A percentile compares a stretch with the other conserved stretches of the same genome.
Evolutionary conservation across 1,140 invertebrate species (phyloP).

Genomic region (Drosophila kikkawai): DNA sequence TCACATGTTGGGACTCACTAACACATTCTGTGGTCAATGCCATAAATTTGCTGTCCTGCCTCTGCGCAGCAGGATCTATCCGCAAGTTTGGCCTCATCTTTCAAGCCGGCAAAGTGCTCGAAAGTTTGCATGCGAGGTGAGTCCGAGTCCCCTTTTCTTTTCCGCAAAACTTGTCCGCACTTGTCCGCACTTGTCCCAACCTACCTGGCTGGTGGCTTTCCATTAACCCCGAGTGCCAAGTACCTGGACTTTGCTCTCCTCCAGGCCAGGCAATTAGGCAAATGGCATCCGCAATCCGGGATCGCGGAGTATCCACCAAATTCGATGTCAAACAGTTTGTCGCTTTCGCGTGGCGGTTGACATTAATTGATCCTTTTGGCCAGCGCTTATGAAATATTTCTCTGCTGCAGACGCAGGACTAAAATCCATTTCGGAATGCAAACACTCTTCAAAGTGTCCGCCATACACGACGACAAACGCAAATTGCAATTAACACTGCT

Average conservation of each 20-base stretch:
- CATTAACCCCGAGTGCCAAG: constrained; percentile 46
- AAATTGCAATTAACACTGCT: constrained; percentile 75
- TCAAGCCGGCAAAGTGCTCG: constrained; percentile 50
- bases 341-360: constrained; percentile 38
- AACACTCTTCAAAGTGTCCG: constrained; percentile 64
- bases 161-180: constrained; percentile 44
- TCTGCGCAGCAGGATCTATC: constrained; percentile 22
- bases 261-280: constrained; percentile 25
- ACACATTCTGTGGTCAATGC: constrained; percentile 58
- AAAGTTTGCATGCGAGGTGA: constrained; percentile 57
- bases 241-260: not conserved
- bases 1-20: constrained; percentile 52
- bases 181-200: constrained; percentile 36
- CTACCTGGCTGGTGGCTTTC: constrained; percentile 24
- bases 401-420: constrained; percentile 45
- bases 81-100: constrained; percentile 54
- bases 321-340: constrained; percentile 51
- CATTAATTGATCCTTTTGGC: constrained; percentile 65
- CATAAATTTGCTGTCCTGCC: constrained; percentile 65
- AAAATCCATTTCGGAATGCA: constrained; percentile 70
- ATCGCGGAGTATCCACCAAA: constrained; percentile 17
- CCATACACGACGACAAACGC: constrained; percentile 39
- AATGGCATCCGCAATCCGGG: constrained; percentile 31
- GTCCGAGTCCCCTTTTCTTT: constrained; percentile 34
- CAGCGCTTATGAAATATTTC: constrained; percentile 77